phyloP scores from a whole-genome alignment of 2,888 invertebrate genomes.

The Hermodice carunculata region DNA sequence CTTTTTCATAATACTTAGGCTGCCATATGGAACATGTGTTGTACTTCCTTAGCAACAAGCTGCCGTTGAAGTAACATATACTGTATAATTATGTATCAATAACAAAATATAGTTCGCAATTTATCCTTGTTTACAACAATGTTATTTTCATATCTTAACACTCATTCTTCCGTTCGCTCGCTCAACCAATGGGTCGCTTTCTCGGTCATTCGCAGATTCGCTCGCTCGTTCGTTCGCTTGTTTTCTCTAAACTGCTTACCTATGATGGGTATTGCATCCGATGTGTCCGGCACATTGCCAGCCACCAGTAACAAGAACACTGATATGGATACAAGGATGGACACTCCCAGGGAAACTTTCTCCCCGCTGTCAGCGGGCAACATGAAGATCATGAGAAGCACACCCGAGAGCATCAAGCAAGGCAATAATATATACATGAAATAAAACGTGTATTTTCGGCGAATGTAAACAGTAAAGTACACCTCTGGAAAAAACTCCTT shows the following conservation, averaged over 20 bases:
- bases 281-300: conserved; percentile 50
- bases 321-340: conserved; percentile 55
- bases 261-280: conserved; percentile 49
- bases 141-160: no score
- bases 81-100: no score
- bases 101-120: no score
- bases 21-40: no score
- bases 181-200: no score
- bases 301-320: conserved; percentile 55
- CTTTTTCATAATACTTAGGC: no score
- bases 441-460: conserved; percentile 47
- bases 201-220: no score
- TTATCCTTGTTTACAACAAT: not conserved
- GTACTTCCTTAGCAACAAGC: no score
- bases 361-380: conserved; percentile 55
- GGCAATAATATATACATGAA: conserved; percentile 53
- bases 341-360: conserved; percentile 55
- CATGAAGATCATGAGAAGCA: conserved; percentile 49
- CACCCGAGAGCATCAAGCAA: conserved; percentile 52
- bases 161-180: no score
- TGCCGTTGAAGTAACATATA: no score
- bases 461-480: conserved; percentile 38
- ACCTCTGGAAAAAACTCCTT: conserved; percentile 39
- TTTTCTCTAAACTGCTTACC: conserved; percentile 34
- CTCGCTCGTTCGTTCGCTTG: no score